Percentiles rank a stretch among this genome's conserved stretches.
Evolutionary conservation across 2,888 invertebrate genomes (phyloP).

Genomic region (Lepidonotus clava): DNA sequence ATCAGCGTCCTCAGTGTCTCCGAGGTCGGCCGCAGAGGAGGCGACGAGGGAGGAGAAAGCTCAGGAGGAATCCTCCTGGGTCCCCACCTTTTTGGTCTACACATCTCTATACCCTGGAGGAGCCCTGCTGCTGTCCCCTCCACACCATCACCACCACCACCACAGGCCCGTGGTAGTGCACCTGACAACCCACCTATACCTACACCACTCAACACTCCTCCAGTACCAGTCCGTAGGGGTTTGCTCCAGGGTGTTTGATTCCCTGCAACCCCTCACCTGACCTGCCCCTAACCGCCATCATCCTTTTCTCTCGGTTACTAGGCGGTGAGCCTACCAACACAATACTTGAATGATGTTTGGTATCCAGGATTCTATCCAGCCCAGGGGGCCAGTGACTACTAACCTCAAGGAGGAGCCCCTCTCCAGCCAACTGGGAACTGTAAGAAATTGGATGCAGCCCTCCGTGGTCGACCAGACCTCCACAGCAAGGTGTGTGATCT

Average conservation of each 20-base stretch:
- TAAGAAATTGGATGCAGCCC: slow-evolving; percentile 80
- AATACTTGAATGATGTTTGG: slow-evolving; percentile 61
- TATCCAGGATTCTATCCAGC: slow-evolving; percentile 61
- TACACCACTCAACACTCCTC: background rate
- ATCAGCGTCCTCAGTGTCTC: too few species aligned
- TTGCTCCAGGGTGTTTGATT: background rate
- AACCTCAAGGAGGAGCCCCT: slow-evolving; percentile 64
- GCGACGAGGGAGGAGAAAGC: background rate
- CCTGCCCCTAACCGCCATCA: background rate
- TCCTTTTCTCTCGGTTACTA: too few species aligned
- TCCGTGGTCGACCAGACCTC: slow-evolving; percentile 69
- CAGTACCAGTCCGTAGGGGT: background rate
- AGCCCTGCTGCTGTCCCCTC: background rate
- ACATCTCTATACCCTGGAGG: background rate
- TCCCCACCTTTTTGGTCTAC: background rate
- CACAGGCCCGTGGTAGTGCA: background rate
- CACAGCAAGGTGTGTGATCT: slow-evolving; percentile 32
- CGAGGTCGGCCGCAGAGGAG: background rate
- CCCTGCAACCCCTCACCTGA: background rate
- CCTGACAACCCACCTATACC: background rate
- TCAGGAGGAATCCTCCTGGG: slow-evolving; percentile 1
- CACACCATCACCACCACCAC: background rate
- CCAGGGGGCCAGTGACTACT: slow-evolving; percentile 60
- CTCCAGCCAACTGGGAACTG: slow-evolving; percentile 65
- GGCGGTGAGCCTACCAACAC: slow-evolving; percentile 13